These are phyloP conservation scores for Solen grandis DNA, from an alignment of 1,140 invertebrate genomes.

Conservation along the genomic window DNA sequence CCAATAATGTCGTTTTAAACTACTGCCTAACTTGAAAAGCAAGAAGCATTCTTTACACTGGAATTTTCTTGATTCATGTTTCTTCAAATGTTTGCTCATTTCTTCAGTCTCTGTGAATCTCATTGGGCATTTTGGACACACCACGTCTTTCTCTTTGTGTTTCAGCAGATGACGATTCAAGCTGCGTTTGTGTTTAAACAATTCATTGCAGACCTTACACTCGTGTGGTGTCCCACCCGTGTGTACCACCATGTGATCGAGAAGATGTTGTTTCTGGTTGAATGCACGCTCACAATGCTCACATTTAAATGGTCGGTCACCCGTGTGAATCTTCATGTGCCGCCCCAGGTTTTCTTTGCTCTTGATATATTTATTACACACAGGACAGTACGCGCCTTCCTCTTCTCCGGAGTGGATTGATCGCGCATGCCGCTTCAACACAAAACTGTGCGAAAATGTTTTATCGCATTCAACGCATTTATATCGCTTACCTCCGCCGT, in stretches of 20 bases:
- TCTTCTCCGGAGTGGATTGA: slow-evolving; percentile 92
- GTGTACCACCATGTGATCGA: slow-evolving; percentile 94
- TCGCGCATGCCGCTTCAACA: slow-evolving; percentile 61
- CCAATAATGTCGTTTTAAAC: not conserved
- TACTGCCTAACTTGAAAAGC: not conserved
- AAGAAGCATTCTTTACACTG: not conserved
- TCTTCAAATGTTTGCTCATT: not conserved
- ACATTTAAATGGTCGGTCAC: slow-evolving; percentile 85
- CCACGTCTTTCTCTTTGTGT: not conserved
- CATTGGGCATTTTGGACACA: not conserved
- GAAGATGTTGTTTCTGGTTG: slow-evolving; percentile 94
- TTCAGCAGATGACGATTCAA: slow-evolving; percentile 13
- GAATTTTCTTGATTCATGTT: not conserved
- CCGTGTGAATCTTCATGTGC: slow-evolving; percentile 54
- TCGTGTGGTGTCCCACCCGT: slow-evolving; percentile 97
- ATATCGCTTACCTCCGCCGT: slow-evolving; percentile 51
- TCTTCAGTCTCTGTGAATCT: not conserved
- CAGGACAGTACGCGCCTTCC: slow-evolving; percentile 74
- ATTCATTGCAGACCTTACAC: slow-evolving; percentile 87
- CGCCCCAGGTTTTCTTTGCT: slow-evolving; percentile 79
- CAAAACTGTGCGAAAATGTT: slow-evolving; percentile 56
- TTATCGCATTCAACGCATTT: slow-evolving; percentile 65
- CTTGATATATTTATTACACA: slow-evolving; percentile 84
- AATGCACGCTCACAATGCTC: slow-evolving; percentile 91
- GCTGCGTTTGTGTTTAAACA: slow-evolving; percentile 17